These are phyloP conservation scores for Andrena flavipes DNA, from an alignment of 2,888 invertebrate species.

Conservation along the genomic window DNA sequence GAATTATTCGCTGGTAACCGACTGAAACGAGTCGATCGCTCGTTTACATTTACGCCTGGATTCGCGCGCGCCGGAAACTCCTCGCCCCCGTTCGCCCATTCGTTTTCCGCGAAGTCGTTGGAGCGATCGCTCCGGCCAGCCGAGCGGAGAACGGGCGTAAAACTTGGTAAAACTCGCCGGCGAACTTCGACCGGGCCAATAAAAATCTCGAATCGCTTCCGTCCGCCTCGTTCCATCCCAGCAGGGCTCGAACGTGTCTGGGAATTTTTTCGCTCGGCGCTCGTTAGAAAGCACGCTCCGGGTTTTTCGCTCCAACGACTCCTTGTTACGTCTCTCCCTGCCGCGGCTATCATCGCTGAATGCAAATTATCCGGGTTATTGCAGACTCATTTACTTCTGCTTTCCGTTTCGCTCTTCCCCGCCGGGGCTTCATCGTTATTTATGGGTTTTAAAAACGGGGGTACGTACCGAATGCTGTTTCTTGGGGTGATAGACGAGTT, in stretches of 20 bases:
- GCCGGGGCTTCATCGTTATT: background rate
- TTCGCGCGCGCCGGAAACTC: slow-evolving; percentile 61
- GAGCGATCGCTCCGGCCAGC: slow-evolving; percentile 46
- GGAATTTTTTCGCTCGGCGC: slow-evolving; percentile 35
- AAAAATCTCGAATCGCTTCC: slow-evolving; percentile 60
- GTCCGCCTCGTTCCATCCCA: slow-evolving; percentile 9
- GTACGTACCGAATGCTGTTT: no score
- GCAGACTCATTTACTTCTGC: slow-evolving; percentile 22
- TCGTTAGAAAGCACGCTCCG: slow-evolving; percentile 47
- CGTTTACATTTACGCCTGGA: slow-evolving; percentile 76
- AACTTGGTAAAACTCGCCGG: slow-evolving; percentile 55
- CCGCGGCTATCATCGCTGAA: background rate
- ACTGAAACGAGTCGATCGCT: slow-evolving; percentile 64
- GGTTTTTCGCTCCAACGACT: slow-evolving; percentile 38
- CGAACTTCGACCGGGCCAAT: slow-evolving; percentile 52
- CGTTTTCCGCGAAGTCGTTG: slow-evolving; percentile 61
- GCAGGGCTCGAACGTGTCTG: slow-evolving; percentile 39
- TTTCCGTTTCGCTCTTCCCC: background rate
- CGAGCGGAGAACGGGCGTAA: slow-evolving; percentile 52
- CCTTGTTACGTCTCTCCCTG: slow-evolving; percentile 25
- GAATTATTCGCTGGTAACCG: slow-evolving; percentile 60
- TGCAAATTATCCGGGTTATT: slow-evolving; percentile 19
- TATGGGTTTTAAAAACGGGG: background rate
- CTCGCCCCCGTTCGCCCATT: slow-evolving; percentile 49
- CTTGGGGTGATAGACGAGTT: no score